A percentile compares a stretch with the other conserved stretches of the same genome.
phyloP scores from a whole-genome alignment of 2,888 invertebrate genomes.

The Resseliella maxima region DNA sequence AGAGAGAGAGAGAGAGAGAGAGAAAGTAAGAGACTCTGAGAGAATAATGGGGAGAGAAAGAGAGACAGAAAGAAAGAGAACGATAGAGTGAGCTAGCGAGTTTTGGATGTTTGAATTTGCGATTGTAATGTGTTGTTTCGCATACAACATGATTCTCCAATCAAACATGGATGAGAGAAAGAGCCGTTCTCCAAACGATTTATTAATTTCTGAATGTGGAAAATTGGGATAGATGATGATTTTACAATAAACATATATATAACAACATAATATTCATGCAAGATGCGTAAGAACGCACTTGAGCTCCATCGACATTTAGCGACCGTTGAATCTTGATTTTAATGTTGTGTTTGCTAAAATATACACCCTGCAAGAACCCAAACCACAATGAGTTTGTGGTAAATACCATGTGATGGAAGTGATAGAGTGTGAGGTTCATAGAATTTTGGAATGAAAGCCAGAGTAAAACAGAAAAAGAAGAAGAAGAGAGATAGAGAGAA shows the following conservation, averaged over 20 bases:
- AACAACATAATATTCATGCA: background rate
- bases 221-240: slow-evolving; percentile 41
- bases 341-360: background rate
- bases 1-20: too few relatives aligned
- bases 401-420: background rate
- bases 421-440: too few relatives aligned
- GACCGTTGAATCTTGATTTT: slow-evolving; percentile 1
- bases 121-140: background rate
- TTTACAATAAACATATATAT: slow-evolving; percentile 21
- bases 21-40: too few relatives aligned
- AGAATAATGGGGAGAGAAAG: too few relatives aligned
- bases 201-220: slow-evolving; percentile 30
- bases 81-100: too few relatives aligned
- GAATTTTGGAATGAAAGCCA: too few relatives aligned
- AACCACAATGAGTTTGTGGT: background rate
- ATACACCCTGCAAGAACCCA: background rate
- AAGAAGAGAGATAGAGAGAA: background rate
- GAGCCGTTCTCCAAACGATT: background rate
- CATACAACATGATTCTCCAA: background rate
- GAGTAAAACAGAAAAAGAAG: background rate
- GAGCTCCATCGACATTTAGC: background rate
- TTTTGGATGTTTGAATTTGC: too few relatives aligned
- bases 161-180: background rate
- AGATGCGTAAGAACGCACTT: background rate
- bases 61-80: too few relatives aligned